phyloP scores from a whole-genome alignment of 2,888 invertebrate species.

The Sphaerophoria taeniata region DNA sequence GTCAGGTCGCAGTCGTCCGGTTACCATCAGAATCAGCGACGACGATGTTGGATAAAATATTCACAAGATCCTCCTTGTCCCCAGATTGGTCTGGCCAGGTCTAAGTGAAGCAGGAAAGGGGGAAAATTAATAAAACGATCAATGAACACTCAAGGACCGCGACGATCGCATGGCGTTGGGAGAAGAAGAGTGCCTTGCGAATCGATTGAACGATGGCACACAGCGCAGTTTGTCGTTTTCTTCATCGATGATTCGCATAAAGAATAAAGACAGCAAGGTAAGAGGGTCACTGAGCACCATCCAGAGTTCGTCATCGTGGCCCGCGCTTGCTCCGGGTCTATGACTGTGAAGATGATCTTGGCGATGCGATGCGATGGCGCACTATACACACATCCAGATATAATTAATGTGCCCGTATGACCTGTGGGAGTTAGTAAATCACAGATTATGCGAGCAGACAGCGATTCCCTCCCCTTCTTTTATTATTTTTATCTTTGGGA shows the following conservation, averaged over 20 bases:
- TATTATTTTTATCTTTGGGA: conserved; percentile 43
- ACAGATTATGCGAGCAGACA: conserved; percentile 77
- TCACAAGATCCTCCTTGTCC: conserved; percentile 43
- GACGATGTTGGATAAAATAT: conserved; percentile 53
- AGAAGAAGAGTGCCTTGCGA: background rate
- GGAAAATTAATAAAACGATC: conserved; percentile 73
- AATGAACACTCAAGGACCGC: no score
- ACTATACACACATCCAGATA: conserved; percentile 65
- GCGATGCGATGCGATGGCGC: conserved; percentile 38
- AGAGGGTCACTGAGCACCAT: conserved; percentile 48
- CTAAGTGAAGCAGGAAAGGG: conserved; percentile 11
- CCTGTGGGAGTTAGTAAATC: conserved; percentile 77
- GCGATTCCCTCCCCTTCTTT: conserved; percentile 62
- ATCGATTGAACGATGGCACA: conserved; percentile 40
- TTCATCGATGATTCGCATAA: conserved; percentile 46
- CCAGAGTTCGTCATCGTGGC: conserved; percentile 40
- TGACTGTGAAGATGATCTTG: conserved; percentile 38
- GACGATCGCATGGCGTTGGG: conserved; percentile 1
- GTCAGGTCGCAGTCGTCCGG: conserved; percentile 30
- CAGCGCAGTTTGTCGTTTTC: conserved; percentile 9
- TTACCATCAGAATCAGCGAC: conserved; percentile 15
- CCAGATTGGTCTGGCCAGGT: background rate
- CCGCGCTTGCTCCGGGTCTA: conserved; percentile 29
- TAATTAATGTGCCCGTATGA: conserved; percentile 77
- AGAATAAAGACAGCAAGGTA: conserved; percentile 1